These are phyloP conservation scores for Tipula confusa DNA, from an alignment of 2,888 invertebrate species.

Conservation along the genomic window DNA sequence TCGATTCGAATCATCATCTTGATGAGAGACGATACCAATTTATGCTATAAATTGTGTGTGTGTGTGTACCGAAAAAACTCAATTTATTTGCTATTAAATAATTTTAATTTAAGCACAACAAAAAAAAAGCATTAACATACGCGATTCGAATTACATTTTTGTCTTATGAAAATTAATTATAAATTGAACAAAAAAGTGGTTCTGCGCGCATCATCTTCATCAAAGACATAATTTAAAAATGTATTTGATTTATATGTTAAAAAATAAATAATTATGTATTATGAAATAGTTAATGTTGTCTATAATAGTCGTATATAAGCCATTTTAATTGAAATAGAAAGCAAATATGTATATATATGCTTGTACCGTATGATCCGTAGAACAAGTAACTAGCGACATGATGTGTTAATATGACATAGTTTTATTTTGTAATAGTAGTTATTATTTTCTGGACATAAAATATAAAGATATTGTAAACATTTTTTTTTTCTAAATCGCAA, in stretches of 20 bases:
- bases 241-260: background rate
- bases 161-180: background rate
- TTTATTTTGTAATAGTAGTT: too few species aligned
- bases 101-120: background rate
- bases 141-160: background rate
- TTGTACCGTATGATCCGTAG: too few species aligned
- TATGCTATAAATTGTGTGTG: background rate
- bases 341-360: too few species aligned
- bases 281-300: background rate
- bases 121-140: background rate
- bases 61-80: background rate
- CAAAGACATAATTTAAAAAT: background rate
- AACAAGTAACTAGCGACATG: too few species aligned
- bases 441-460: too few species aligned
- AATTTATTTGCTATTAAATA: background rate
- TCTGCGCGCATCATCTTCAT: background rate
- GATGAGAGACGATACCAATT: background rate
- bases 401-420: too few species aligned
- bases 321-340: conserved; percentile 3
- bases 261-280: background rate
- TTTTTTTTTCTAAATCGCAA: too few species aligned
- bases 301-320: background rate
- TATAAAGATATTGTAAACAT: too few species aligned
- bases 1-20: background rate
- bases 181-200: background rate